Evolutionary conservation across 2,888 invertebrate genomes (phyloP), one percentile per base, ranked within the genome.

Genomic region (Coleophora flavipennella): DNA sequence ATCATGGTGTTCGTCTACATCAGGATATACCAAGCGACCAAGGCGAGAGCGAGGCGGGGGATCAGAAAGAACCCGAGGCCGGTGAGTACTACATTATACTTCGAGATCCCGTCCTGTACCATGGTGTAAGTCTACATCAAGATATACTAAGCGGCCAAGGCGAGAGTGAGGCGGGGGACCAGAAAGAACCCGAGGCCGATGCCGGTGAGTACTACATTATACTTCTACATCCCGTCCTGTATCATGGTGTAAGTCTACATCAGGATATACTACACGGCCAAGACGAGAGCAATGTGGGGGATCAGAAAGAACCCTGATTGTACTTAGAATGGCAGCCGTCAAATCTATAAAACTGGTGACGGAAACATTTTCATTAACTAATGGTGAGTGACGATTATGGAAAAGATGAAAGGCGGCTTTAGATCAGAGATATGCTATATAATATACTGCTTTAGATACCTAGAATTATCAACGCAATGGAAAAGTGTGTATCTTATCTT

Each of bases 1-100:
- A 97, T 99, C 74, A 99, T 99, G 98, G 97, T 99, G 67, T 97
- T 99, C 85, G 99, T 99, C 48, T 99, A 99, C 86, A 97, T 97
- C 78, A 91, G 97, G 81, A 99, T 99, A 86, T 99, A 97, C 87
- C 95, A 91, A 83, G 97, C 97, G 31, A 97, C 98, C 37, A 94
- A 97, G 73, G 94, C 94, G 38, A 79, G 97, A 37, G 97, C 97
- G 52, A 87, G 97, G 47, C 87, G 96, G 39, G 94, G 94, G 41
- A 95, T 95, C 51, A 87, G 93, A 60, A 95, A 95, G 68, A 90
- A 91, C 53, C 93, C 92, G 1, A 85, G 86, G 38, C 65, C 80
- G n/a, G 83, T 81, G n/a, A 69, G 79, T 67, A 35, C n/a, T n/a
- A n/a, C n/a, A n/a, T n/a, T n/a, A n/a, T n/a, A n/a, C 64, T 99